Base-by-base conservation (phyloP, 1,140 invertebrate species). In the Drosophila kikkawai region DNA sequence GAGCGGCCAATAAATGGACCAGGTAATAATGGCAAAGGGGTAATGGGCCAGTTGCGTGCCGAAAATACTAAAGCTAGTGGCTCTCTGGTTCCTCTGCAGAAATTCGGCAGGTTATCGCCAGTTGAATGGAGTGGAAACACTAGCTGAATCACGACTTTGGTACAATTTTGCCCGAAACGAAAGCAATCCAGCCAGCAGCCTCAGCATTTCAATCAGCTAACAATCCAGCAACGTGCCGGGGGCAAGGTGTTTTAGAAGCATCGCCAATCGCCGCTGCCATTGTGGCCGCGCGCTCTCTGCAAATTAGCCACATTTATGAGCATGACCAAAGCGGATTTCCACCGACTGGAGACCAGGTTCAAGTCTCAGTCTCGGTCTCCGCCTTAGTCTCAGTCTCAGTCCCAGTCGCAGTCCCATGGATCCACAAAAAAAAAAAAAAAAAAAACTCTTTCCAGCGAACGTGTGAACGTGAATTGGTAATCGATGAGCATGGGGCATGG, bases 261-360 rank as follows among this genome's bases (percentile, higher is more conserved):
- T 60, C 45, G 61, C 71, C 61, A 75, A 53, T 75, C 68, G 47
- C 19, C 37, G 17, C 47, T 39, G 53, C 53, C 41, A 51, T 58
- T 47, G 45, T 50, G 53, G 42, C 74, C 22, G 53, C 58, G 53
- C 58, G 57, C 67, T 61, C n/a, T 76, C 75, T 70, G 55, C 53
- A 83, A 87, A 86, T 86, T 86, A 87, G 83, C 83, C 80, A 77
- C 76, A 86, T 86, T 86, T 85, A 86, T 86, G 82, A 86, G 82
- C 79, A 79, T 81, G 81, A 85, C 79, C 81, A 66, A 73, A 56
- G 70, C 66, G 78, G 82, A 77, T 83, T 80, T 71, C 81, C 58
- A 84, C 51, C 34, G 22, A 19, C n/a, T 41, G 59, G 51, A 45
- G 61, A 42, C 53, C 7, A 17, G 13, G 50, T 34, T 29, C 13